Conservation (phyloP, 2,113 vertebrate species). For the Semnornis frantzii region DNA sequence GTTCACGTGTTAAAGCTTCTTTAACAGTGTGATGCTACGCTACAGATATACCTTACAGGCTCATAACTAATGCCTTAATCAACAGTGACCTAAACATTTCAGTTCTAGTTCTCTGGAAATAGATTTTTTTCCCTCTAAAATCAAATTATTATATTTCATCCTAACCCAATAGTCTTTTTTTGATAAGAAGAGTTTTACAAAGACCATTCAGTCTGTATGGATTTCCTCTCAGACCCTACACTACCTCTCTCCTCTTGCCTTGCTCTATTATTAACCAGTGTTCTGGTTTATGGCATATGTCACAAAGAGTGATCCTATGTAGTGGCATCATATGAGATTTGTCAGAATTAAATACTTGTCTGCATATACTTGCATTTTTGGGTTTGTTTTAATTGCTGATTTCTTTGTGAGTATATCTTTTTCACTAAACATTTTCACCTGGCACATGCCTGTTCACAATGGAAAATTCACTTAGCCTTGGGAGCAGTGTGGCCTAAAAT, state of each 20-base stretch:
- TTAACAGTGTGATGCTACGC: not conserved
- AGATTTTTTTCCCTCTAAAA: not conserved
- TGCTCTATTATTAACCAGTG: conserved; percentile 22
- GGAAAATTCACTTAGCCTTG: not conserved
- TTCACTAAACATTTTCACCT: not conserved
- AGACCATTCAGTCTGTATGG: not conserved
- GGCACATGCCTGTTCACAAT: not conserved
- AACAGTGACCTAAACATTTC: not conserved
- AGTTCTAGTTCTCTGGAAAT: not conserved
- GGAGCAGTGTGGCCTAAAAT: not conserved
- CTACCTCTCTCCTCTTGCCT: not conserved
- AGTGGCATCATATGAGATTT: not conserved
- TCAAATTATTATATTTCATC: not conserved
- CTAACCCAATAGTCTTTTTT: not conserved
- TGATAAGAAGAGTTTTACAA: not conserved
- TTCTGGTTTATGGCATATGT: not conserved
- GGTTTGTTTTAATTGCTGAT: conserved; percentile 2
- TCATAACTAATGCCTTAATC: not conserved
- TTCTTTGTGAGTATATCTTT: not conserved
- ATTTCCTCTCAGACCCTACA: not conserved
- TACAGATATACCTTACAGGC: not conserved
- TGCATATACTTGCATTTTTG: not conserved
- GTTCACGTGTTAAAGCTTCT: not conserved
- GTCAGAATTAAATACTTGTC: not conserved
- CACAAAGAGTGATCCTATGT: not conserved